Evolutionary conservation across 2,888 invertebrate species (phyloP), one percentile per base, ranked within the genome.

Genomic region (Dorcus parallelipipedus): DNA sequence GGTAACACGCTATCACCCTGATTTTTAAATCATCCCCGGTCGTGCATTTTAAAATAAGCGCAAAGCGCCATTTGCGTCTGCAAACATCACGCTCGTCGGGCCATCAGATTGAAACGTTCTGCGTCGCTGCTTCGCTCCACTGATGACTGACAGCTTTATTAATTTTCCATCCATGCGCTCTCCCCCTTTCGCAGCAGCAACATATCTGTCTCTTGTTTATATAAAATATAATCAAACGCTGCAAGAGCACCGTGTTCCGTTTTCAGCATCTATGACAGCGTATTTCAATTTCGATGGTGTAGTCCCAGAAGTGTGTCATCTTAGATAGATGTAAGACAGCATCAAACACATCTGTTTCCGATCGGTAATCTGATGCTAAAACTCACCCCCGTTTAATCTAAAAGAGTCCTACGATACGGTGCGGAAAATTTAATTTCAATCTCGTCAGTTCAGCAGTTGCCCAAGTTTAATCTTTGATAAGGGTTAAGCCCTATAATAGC

Each of bases 141-240:
- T 81, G 82, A 83, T 83, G 84, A 86, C 84, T 86, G 86, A 86
- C 87, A 86, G 85, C 85, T 86, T 86, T 87, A 87, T 87, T 87
- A 87, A 87, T 87, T 87, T 86, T 82, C 81, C 83, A 81, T 83
- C 80, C 78, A 78, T 67, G 67, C 66, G 61, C 64, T 59, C 64
- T 67, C 62, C 71, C 71, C 68, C 66, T 61, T 68, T 52, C 54
- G n/a, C 57, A 33, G 26, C 26, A 33, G 3, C 26, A 33, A 33
- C 26, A 33, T 33, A 33, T 33, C 38, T 67, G 64, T 61, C 67
- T 65, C 66, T 61, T 67, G 68, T 66, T 66, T 60, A 62, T 56
- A 54, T 54, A 42, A 40, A 51, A 70, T 68, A 71, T 69, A 69
- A 70, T 71, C 68, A 67, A 69, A 68, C 63, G 63, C 66, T 33